phyloP scores from a whole-genome alignment of 2,113 vertebrate species.

The Conger conger region DNA sequence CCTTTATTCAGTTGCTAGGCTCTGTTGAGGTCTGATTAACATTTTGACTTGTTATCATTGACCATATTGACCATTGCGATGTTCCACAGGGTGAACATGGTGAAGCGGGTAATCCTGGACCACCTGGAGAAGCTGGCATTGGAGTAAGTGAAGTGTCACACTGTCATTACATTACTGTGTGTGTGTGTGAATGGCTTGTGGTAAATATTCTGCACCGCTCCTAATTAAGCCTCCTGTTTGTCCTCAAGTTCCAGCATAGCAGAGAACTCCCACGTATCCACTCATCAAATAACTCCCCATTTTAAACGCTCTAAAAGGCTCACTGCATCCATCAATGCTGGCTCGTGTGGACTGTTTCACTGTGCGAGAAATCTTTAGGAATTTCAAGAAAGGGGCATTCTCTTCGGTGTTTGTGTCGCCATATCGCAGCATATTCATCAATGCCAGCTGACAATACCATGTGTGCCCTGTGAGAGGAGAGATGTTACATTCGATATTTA shows the following conservation, averaged over 20 bases:
- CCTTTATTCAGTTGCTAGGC: not conserved
- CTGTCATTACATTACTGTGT: not conserved
- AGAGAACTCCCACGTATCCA: not conserved
- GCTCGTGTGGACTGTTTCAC: not conserved
- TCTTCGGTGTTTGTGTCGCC: not conserved
- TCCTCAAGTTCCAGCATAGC: not conserved
- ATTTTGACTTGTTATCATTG: too few relatives aligned
- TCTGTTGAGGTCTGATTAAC: not conserved
- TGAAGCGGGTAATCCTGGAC: slow-evolving; percentile 93
- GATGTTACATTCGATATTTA: not conserved
- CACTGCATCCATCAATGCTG: not conserved
- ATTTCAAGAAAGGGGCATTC: not conserved
- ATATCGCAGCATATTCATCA: not conserved
- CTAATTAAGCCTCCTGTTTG: slow-evolving; percentile 5
- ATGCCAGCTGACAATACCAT: not conserved
- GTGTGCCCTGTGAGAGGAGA: not conserved
- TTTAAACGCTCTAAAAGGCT: not conserved
- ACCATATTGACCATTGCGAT: not conserved
- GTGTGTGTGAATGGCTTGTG: not conserved
- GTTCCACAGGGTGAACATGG: slow-evolving; percentile 85
- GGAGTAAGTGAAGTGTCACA: slow-evolving; percentile 78
- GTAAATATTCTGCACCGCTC: not conserved
- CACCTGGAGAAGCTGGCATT: slow-evolving; percentile 84
- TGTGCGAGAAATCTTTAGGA: not conserved
- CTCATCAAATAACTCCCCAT: not conserved